Conservation (phyloP, 2,888 invertebrate genomes). For the Amphipyra tragopoginis region DNA sequence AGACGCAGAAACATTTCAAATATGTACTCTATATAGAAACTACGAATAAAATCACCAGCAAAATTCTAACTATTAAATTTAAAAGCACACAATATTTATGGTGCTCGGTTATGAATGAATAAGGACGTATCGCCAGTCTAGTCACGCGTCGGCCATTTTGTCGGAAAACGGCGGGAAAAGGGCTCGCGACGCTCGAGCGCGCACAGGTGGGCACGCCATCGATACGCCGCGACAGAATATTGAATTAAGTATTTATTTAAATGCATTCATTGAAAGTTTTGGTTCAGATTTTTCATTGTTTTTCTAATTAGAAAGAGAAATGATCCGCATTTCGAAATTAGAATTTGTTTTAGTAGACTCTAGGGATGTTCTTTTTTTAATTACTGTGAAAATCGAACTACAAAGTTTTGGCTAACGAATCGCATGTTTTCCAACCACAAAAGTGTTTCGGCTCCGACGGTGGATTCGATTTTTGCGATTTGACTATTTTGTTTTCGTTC, state of each 20-base stretch:
- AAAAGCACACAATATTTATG: conserved; percentile 58
- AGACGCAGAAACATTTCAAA: too few relatives aligned
- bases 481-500: too few relatives aligned
- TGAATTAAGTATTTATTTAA: conserved; percentile 57
- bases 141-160: conserved; percentile 87
- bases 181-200: conserved; percentile 71
- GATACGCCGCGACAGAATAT: conserved; percentile 63
- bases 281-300: not conserved
- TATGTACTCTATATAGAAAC: too few relatives aligned
- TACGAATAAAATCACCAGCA: not conserved
- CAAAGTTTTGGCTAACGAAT: too few relatives aligned
- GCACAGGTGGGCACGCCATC: conserved; percentile 76
- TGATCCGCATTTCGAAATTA: too few relatives aligned
- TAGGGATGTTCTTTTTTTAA: too few relatives aligned
- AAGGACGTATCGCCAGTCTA: conserved; percentile 66
- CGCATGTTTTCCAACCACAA: too few relatives aligned
- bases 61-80: conserved; percentile 54
- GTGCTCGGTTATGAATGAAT: conserved; percentile 65
- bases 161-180: conserved; percentile 80
- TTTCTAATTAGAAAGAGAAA: not conserved
- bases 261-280: conserved; percentile 35
- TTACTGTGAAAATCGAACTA: too few relatives aligned
- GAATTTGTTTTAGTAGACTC: too few relatives aligned
- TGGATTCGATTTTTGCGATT: too few relatives aligned
- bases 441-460: too few relatives aligned